phyloP scores from a whole-genome alignment of 2,113 vertebrate species.

The Proteles cristata region DNA sequence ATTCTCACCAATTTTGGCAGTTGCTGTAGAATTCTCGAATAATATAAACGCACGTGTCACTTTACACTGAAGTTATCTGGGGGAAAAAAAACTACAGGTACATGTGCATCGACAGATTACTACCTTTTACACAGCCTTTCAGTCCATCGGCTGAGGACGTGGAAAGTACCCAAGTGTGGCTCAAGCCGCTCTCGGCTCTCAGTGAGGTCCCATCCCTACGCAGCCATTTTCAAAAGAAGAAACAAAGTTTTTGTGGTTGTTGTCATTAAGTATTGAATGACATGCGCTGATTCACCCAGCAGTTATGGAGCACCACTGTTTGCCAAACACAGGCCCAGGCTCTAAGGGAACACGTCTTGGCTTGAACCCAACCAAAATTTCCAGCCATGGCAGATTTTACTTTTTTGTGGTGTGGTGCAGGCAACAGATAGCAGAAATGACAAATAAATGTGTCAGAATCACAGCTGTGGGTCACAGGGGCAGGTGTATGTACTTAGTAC shows the following conservation, averaged over 20 bases:
- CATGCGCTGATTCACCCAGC: neutral
- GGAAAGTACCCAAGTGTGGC: neutral
- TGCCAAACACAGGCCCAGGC: too few species aligned
- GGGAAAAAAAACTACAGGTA: neutral
- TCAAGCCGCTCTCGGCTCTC: neutral
- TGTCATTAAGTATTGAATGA: neutral
- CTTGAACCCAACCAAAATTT: neutral
- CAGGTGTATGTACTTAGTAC: fast-evolving
- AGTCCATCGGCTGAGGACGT: neutral
- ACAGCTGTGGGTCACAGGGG: too few species aligned
- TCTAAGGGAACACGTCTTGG: too few species aligned
- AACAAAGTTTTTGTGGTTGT: neutral
- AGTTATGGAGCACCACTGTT: too few species aligned
- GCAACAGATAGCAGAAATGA: neutral
- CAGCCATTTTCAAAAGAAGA: neutral
- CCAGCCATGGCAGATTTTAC: fast-evolving
- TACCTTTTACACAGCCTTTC: neutral
- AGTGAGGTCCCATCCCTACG: neutral
- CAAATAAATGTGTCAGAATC: neutral
- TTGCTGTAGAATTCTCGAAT: neutral
- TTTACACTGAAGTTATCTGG: neutral
- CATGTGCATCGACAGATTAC: fast-evolving
- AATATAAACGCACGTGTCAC: neutral
- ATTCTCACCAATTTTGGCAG: neutral
- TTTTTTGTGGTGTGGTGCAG: neutral